These are phyloP conservation scores for Rana temporaria DNA, from an alignment of 2,113 vertebrate species.

Conservation along the genomic window DNA sequence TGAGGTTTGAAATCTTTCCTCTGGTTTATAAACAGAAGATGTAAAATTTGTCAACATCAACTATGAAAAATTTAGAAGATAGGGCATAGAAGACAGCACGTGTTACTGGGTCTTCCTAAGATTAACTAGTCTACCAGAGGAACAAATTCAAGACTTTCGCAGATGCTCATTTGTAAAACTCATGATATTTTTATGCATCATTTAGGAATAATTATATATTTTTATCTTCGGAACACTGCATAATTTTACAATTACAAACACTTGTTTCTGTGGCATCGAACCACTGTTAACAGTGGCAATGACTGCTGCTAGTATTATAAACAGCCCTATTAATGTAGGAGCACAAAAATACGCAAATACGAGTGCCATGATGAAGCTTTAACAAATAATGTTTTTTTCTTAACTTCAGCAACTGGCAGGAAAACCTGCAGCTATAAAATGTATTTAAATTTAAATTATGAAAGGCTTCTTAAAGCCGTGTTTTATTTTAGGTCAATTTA, in stretches of 20 bases:
- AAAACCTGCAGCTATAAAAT: neutral
- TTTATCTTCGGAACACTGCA: neutral
- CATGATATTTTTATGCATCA: neutral
- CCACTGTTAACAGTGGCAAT: too few species aligned
- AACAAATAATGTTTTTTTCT: neutral
- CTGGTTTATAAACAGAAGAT: neutral
- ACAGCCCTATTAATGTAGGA: too few species aligned
- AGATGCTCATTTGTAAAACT: conserved; percentile 13
- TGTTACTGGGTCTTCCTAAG: neutral
- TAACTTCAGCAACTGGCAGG: neutral
- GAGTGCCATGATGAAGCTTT: too few species aligned
- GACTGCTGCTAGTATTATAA: too few species aligned
- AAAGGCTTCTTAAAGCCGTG: too few species aligned
- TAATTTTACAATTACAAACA: neutral
- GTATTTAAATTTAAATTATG: too few species aligned
- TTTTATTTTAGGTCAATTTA: too few species aligned
- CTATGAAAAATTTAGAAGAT: neutral
- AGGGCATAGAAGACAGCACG: neutral
- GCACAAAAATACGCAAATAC: too few species aligned
- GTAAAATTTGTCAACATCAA: neutral
- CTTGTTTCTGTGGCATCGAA: too few species aligned
- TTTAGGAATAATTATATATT: neutral
- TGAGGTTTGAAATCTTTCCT: conserved; percentile 8
- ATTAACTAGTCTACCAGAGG: neutral
- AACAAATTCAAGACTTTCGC: neutral